Base-by-base conservation (phyloP, 2,888 invertebrate genomes). In the Megastigmus dorsalis region DNA sequence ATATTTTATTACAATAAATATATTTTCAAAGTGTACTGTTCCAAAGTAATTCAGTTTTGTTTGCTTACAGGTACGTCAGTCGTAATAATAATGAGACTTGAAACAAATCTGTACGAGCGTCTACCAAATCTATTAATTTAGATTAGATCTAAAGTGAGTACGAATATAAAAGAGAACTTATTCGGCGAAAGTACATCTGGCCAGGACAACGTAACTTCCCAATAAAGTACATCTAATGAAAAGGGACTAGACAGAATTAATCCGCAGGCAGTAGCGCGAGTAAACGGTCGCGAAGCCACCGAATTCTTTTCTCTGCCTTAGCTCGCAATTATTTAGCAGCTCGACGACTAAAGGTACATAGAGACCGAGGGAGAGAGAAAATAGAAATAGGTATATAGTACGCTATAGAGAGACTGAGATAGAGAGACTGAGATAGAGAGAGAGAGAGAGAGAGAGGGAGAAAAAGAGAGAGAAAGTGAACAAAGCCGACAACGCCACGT, bases 401-500 rank as follows among this genome's bases (percentile, higher is more conserved):
- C 13, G 7, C 10, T 18, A 23, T 15, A 1, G 13, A 1, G 1
- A n/a, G 23, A 6, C 67, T 33, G 45, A 28, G 43, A 66, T 13
- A 28, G 20, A 3, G 23, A 15, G 23, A n/a, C n/a, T 26, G 7
- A 5, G 28, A n/a, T 10, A 1, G 28, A 30, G 15, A 18, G 7
- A n/a, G 28, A 23, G 23, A 1, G 13, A 1, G 1, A n/a, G 23
- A 6, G 70, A 36, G 45, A 28, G 43, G 55, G 74, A 54, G 45
- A 52, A 60, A 62, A 68, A 55, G 23, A 59, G 52, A 45, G 48
- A 69, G 23, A 59, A 48, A 45, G 48, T 67, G 75, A 59, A 48
- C 57, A 62, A 68, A 72, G 65, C 66, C 63, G 30, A 45, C 50
- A 76, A 76, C 43, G 66, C 41, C 65, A 30, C 28, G 71, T 80